Evolutionary conservation across 2,113 vertebrate species (phyloP).

Genomic region (Sarotherodon lohbergeri): DNA sequence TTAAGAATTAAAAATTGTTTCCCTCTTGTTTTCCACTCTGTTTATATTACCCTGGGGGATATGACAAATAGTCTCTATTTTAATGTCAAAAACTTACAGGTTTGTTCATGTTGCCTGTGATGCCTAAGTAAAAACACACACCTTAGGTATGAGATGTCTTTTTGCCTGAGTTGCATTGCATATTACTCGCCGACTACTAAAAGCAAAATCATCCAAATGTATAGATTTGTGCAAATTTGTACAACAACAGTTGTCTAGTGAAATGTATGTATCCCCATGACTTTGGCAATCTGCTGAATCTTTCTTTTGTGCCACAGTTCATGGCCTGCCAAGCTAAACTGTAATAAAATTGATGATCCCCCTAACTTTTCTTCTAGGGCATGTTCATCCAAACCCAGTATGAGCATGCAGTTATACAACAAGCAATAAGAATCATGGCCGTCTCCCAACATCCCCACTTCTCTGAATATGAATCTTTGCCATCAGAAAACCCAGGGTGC

Average conservation of each 20-base stretch:
- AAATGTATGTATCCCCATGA: background rate
- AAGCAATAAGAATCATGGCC: background rate
- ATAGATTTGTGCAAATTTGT: background rate
- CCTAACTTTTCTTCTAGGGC: background rate
- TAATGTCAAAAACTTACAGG: background rate
- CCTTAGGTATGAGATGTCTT: background rate
- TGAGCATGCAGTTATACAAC: background rate
- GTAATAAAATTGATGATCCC: background rate
- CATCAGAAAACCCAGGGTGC: background rate
- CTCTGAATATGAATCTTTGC: background rate
- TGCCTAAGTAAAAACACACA: background rate
- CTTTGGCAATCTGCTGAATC: background rate
- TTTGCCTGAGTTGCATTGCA: background rate
- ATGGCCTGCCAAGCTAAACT: background rate
- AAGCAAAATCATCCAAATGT: background rate
- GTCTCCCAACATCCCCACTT: background rate
- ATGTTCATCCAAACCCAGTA: background rate
- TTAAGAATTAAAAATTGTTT: background rate
- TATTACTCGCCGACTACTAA: background rate
- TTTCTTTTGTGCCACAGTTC: background rate
- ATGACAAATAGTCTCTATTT: constrained; percentile 4
- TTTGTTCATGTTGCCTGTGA: background rate
- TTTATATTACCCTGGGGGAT: background rate
- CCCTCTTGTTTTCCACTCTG: background rate
- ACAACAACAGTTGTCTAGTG: background rate